These are phyloP conservation scores for Bradypodion ventrale DNA, from an alignment of 2,797 vertebrate genomes.

Conservation along the genomic window DNA sequence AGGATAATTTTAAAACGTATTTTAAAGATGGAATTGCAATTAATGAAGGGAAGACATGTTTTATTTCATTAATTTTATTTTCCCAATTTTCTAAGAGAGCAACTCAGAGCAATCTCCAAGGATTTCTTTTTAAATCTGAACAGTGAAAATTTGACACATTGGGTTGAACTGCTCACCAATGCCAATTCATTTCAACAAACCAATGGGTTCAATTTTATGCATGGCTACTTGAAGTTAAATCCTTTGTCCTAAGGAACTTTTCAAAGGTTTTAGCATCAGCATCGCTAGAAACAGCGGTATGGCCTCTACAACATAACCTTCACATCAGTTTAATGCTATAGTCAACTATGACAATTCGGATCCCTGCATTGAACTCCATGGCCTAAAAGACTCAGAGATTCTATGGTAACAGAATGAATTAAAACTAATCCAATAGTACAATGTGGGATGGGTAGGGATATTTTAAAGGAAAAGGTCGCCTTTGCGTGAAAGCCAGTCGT, in stretches of 20 bases:
- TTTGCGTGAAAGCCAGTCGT: too few species aligned
- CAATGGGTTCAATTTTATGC: background rate
- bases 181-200: background rate
- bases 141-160: background rate
- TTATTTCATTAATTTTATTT: background rate
- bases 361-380: too few species aligned
- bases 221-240: background rate
- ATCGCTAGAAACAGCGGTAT: background rate
- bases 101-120: background rate
- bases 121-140: background rate
- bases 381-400: too few species aligned
- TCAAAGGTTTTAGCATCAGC: background rate
- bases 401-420: background rate
- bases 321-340: background rate
- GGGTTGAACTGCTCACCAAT: background rate
- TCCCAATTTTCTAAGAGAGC: background rate
- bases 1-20: slow-evolving; percentile 47
- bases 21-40: background rate
- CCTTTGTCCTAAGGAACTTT: background rate
- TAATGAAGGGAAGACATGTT: too few species aligned
- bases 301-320: background rate
- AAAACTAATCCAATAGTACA: background rate
- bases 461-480: too few species aligned
- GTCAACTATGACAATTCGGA: too few species aligned
- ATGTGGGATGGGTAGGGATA: background rate